Conservation (phyloP, 2,113 vertebrate species). For the Amphilophus citrinellus region DNA sequence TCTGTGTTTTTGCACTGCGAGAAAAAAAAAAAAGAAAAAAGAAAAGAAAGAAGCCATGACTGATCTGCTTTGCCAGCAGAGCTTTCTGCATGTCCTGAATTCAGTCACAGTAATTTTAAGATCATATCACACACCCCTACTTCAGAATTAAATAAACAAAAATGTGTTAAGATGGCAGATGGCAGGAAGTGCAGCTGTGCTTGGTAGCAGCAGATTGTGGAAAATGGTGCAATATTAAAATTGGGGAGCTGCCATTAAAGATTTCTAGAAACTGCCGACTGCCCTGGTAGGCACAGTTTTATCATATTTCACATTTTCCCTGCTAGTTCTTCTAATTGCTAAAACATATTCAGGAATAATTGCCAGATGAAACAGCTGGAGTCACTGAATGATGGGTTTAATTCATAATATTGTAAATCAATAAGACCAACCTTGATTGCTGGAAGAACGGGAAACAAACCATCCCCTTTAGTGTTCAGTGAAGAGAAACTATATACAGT, state of each 20-base stretch:
- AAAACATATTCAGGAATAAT: background rate
- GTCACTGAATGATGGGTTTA: constrained; percentile 20
- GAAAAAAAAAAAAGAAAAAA: too few relatives aligned
- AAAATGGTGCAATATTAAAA: constrained; percentile 11
- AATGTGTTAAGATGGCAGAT: background rate
- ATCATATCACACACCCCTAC: background rate
- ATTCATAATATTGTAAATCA: constrained; percentile 28
- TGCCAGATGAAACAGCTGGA: background rate
- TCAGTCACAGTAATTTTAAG: background rate
- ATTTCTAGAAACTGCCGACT: background rate
- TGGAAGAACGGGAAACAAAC: constrained; percentile 2
- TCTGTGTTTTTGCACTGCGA: background rate
- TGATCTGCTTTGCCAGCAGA: background rate
- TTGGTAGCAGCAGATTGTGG: background rate
- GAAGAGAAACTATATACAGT: background rate
- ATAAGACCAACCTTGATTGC: constrained; percentile 3
- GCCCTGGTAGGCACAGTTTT: background rate
- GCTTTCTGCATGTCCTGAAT: background rate
- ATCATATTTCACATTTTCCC: background rate
- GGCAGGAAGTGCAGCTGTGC: background rate
- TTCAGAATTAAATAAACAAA: constrained; percentile 10
- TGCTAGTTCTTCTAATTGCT: background rate
- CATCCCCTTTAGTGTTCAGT: background rate
- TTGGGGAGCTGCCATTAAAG: background rate
- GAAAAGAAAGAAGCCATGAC: background rate